Percentiles rank a stretch among this genome's conserved stretches.
These are phyloP conservation scores for Chloroclystis v-ata DNA, from an alignment of 2,888 invertebrate species.

Conservation along the genomic window DNA sequence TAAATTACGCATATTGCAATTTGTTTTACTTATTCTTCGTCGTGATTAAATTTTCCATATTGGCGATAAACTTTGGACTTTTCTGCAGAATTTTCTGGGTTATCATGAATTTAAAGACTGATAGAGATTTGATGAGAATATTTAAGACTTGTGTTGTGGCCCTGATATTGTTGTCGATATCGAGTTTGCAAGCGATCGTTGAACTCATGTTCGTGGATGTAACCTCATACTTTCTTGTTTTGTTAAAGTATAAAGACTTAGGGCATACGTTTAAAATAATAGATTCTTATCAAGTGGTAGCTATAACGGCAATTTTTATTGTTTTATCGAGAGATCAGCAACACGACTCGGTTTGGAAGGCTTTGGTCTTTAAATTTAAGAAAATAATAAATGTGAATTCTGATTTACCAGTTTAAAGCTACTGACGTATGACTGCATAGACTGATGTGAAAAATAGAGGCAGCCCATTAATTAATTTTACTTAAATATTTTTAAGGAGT, in stretches of 20 bases:
- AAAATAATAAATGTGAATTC: slow-evolving; percentile 5
- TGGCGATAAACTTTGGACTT: slow-evolving; percentile 41
- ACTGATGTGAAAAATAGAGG: neutral
- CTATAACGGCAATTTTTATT: slow-evolving; percentile 20
- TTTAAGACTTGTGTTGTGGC: slow-evolving; percentile 36
- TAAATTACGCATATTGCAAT: slow-evolving; percentile 4
- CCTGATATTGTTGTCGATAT: slow-evolving; percentile 47
- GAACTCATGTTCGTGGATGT: slow-evolving; percentile 50
- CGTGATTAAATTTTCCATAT: slow-evolving; percentile 39
- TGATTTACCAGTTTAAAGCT: neutral
- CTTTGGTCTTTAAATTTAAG: slow-evolving; percentile 13
- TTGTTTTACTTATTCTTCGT: slow-evolving; percentile 38
- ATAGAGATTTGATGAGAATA: slow-evolving; percentile 19
- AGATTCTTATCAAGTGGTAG: slow-evolving; percentile 31
- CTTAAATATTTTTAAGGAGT: neutral
- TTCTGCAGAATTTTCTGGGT: slow-evolving; percentile 49
- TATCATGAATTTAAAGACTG: slow-evolving; percentile 26
- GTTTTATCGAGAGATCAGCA: slow-evolving; percentile 16
- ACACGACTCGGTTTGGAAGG: slow-evolving; percentile 9
- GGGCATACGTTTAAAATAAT: slow-evolving; percentile 26
- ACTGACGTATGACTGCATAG: too few species aligned
- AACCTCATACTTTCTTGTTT: slow-evolving; percentile 23
- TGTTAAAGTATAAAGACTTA: slow-evolving; percentile 6
- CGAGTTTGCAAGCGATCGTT: slow-evolving; percentile 50
- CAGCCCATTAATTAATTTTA: neutral